Evolutionary conservation across 2,113 vertebrate genomes (phyloP), one percentile per base, ranked within the genome.

Genomic region (Felis chaus): DNA sequence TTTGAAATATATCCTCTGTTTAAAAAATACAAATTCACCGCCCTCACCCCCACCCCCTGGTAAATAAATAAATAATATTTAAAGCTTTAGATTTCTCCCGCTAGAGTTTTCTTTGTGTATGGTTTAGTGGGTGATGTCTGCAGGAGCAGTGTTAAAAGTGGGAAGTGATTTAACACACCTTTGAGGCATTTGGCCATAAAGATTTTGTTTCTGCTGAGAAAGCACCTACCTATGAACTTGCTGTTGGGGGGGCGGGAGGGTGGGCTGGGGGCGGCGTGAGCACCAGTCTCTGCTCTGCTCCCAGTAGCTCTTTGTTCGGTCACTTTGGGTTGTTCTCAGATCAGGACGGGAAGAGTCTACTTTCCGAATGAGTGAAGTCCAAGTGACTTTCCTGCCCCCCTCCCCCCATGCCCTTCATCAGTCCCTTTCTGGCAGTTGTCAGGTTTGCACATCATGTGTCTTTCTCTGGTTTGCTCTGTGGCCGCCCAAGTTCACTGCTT

Each of bases 281-380:
- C 92, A 89, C 96, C 96, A 92, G 92, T 98, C 98, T 98, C 96
- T 97, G 97, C 96, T 98, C 21, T 97, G 97, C 95, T 29, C 25
- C 13, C 41, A 97, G 97, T 97, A 97, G 97, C 97, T 98, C 98
- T 99, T 98, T 98, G 98, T 98, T 97, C 97, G 97, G 98, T 98
- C 98, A 98, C 63, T 98, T 98, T 98, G 97, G 98, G 95, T 98
- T 98, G 98, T 98, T 98, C 97, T 98, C 98, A 96, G 94, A 97
- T 98, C 97, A 91, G 98, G 98, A 97, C 97, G 98, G 96, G 98
- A 98, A 98, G 98, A 98, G 98, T 98, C 98, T 98, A 93, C 97
- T 97, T 98, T 98, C 97, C 98, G 97, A 98, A 97, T 97, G 98
- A 98, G 97, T 97, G 97, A 71, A 81, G 98, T 97, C 97, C 98